A percentile compares a stretch with the other conserved stretches of the same genome.
These are phyloP conservation scores for Drosophila falleni DNA, from an alignment of 2,888 invertebrate species.

Conservation along the genomic window DNA sequence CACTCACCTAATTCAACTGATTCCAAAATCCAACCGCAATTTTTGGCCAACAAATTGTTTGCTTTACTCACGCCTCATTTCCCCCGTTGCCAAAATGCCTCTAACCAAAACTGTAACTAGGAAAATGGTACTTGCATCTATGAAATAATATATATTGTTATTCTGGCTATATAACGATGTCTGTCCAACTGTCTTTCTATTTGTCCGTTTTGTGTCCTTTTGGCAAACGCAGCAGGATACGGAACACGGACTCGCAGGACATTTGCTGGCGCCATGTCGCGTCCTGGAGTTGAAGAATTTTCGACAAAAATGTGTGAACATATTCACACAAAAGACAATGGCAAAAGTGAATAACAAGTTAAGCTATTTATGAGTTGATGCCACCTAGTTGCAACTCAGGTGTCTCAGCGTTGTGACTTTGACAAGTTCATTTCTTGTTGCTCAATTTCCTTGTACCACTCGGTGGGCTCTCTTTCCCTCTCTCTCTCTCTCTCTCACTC, in stretches of 20 bases:
- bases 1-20: conserved; percentile 6
- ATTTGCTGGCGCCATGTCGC: conserved; percentile 71
- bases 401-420: conserved; percentile 26
- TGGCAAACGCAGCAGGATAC: conserved; percentile 75
- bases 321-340: conserved; percentile 33
- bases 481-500: conserved; percentile 8
- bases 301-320: conserved; percentile 41
- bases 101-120: conserved; percentile 8
- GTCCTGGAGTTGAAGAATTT: conserved; percentile 35
- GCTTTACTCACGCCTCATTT: conserved; percentile 33
- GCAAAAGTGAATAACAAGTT: conserved; percentile 36
- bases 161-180: conserved; percentile 25
- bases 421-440: conserved; percentile 68
- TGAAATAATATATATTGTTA: conserved; percentile 27
- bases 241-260: conserved; percentile 7
- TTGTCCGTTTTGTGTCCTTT: conserved; percentile 24
- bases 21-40: conserved; percentile 41
- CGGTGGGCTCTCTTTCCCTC: conserved; percentile 42
- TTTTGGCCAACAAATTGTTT: conserved; percentile 31
- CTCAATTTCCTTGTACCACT: conserved; percentile 52
- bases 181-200: background rate
- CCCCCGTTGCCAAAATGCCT: conserved; percentile 13
- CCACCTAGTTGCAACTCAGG: conserved; percentile 44
- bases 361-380: conserved; percentile 70
- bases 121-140: conserved; percentile 17